These are phyloP conservation scores for Cromileptes altivelis DNA, from an alignment of 2,113 vertebrate genomes.

Conservation along the genomic window DNA sequence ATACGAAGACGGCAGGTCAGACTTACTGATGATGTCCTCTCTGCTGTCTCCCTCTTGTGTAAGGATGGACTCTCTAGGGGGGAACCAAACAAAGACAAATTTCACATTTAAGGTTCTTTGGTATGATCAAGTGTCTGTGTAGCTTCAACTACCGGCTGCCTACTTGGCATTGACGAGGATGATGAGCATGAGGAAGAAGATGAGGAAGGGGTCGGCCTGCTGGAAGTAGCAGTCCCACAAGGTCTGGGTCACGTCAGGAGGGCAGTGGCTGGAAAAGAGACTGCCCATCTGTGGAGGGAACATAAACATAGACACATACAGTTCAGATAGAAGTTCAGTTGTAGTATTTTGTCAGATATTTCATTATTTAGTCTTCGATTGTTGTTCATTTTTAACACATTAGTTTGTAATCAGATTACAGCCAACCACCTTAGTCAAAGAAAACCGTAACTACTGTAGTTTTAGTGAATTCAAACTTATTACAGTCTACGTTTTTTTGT, in stretches of 20 bases:
- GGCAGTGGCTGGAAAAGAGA: conserved; percentile 94
- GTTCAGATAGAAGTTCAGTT: too few relatives aligned
- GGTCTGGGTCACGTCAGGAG: conserved; percentile 91
- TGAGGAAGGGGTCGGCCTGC: conserved; percentile 96
- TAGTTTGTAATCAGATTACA: too few relatives aligned
- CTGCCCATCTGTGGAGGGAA: conserved; percentile 89
- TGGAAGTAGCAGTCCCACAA: conserved; percentile 98
- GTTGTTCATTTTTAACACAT: too few relatives aligned
- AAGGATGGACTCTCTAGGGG: conserved; percentile 91
- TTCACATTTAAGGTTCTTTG: background rate
- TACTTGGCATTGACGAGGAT: conserved; percentile 99
- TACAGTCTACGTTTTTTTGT: too few relatives aligned
- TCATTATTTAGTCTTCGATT: too few relatives aligned
- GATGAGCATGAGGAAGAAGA: conserved; percentile 99
- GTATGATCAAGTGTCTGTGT: background rate
- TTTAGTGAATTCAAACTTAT: too few relatives aligned
- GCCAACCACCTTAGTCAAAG: too few relatives aligned
- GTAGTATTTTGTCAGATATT: too few relatives aligned
- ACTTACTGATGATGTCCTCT: conserved; percentile 95
- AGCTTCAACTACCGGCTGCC: conserved; percentile 50
- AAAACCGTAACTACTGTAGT: too few relatives aligned
- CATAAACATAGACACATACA: conserved; percentile 10
- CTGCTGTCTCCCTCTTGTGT: conserved; percentile 89
- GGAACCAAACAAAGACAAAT: conserved; percentile 13
- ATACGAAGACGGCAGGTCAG: conserved; percentile 13